These are phyloP conservation scores for Triplophysa siluroides DNA, from an alignment of 2,113 vertebrate species.

Conservation along the genomic window DNA sequence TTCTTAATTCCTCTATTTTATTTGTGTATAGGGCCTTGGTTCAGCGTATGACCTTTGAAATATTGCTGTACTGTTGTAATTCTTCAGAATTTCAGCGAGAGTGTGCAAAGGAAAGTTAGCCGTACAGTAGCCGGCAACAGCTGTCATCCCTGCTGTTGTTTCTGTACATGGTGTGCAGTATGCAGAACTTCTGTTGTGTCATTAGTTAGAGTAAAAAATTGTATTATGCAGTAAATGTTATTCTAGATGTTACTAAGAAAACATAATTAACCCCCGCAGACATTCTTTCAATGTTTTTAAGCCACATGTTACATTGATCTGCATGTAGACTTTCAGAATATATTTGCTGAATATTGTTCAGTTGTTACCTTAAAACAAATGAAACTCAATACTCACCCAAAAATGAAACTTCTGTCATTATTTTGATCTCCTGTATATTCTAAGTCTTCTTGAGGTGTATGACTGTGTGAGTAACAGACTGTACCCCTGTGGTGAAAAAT, in stretches of 20 bases:
- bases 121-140: background rate
- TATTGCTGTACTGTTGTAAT: constrained; percentile 10
- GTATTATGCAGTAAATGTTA: constrained; percentile 20
- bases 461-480: no score
- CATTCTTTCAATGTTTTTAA: background rate
- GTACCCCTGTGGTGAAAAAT: no score
- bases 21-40: constrained; percentile 28
- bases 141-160: background rate
- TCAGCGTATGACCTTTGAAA: constrained; percentile 16
- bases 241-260: constrained; percentile 26
- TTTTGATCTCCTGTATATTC: no score
- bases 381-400: no score
- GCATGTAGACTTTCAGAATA: no score
- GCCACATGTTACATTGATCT: background rate
- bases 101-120: background rate
- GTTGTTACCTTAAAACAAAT: no score
- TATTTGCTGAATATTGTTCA: no score
- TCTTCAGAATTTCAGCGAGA: background rate
- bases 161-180: background rate
- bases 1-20: constrained; percentile 42
- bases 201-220: background rate
- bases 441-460: no score
- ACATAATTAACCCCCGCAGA: constrained; percentile 18
- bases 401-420: no score
- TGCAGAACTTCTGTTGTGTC: background rate